phyloP scores from a whole-genome alignment of 2,888 invertebrate genomes.

The Lepidocyrtoides sp. region DNA sequence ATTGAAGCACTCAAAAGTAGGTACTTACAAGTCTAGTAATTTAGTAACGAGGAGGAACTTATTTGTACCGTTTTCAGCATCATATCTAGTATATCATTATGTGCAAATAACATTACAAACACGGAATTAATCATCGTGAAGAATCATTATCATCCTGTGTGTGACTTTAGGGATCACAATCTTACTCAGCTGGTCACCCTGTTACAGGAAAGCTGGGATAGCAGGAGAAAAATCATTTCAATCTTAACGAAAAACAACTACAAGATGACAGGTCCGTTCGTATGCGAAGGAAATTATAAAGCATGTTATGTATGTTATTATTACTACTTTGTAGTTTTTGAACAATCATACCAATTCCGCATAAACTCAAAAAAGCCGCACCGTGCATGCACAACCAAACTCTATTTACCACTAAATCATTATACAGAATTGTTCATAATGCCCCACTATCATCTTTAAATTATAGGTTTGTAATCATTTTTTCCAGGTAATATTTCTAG shows the following conservation, averaged over 20 bases:
- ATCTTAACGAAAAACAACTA: slow-evolving; percentile 4
- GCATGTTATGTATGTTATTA: too few relatives aligned
- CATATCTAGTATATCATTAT: slow-evolving; percentile 24
- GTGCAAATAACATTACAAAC: slow-evolving; percentile 32
- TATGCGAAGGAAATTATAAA: background rate
- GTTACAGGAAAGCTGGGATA: background rate
- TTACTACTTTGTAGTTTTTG: background rate
- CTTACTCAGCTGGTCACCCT: background rate
- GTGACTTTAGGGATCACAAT: slow-evolving; percentile 25
- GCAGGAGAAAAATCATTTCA: background rate
- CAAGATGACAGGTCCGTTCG: background rate
- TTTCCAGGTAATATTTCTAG: background rate
- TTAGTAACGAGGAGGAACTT: slow-evolving; percentile 43
- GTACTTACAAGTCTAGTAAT: slow-evolving; percentile 21
- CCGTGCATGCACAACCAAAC: background rate
- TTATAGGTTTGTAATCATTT: background rate
- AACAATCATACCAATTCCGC: background rate
- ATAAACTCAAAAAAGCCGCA: background rate
- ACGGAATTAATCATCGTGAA: slow-evolving; percentile 59
- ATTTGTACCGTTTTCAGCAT: slow-evolving; percentile 45
- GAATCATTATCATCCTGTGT: slow-evolving; percentile 13
- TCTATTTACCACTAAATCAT: background rate
- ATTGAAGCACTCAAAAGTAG: slow-evolving; percentile 53
- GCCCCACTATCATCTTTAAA: background rate
- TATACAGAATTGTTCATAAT: background rate